Base-by-base conservation (phyloP, 2,888 invertebrate genomes). In the Coronaproctus castanopsis region DNA sequence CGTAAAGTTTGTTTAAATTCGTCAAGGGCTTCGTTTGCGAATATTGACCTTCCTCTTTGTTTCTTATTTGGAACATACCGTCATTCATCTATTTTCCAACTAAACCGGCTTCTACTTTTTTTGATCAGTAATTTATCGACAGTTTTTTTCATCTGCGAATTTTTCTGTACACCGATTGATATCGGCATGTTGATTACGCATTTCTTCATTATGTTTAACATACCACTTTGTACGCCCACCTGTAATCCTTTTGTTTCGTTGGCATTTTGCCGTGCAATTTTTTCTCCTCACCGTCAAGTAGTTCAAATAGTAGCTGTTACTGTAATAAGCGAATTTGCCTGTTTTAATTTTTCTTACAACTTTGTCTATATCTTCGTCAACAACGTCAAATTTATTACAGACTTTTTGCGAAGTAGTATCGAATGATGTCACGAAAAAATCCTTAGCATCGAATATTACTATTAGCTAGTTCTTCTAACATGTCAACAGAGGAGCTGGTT, bases 161-260 rank as follows among this genome's bases (percentile, higher is more conserved):
- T 87, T 67, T 83, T 87, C 67, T 85, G 84, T 66, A 88, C 76
- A 0, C 87, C 88, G 62, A 89, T 75, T 0, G 87, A 85, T 57
- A 88, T 79, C 0, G 88, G 88, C 77, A 86, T 84, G 64, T 82
- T 80, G 3, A 88, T 80, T 0, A 83, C 79, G 69, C 89, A 89
- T 63, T 87, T 82, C 1, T 76, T 74, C 88, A 89, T 89, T 10
- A 89, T 83, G 66, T 89, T 88, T 58, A 89, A 71, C 21, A 62
- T 0, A 8, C 36, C 8, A 36, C 14, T 36, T 36, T 36, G 36
- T 36, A 5, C 14, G 5, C 36, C 36, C 14, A 36, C 14, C 14
- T 36, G 36, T 36, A 36, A n/a, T n/a, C n/a, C n/a, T n/a, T 23
- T 49, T 50, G 10, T 55, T 59, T n/a, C 55, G 51, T 3, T 59